These are phyloP conservation scores for Ageneiosus marmoratus DNA, from an alignment of 2,113 vertebrate species.

Conservation along the genomic window DNA sequence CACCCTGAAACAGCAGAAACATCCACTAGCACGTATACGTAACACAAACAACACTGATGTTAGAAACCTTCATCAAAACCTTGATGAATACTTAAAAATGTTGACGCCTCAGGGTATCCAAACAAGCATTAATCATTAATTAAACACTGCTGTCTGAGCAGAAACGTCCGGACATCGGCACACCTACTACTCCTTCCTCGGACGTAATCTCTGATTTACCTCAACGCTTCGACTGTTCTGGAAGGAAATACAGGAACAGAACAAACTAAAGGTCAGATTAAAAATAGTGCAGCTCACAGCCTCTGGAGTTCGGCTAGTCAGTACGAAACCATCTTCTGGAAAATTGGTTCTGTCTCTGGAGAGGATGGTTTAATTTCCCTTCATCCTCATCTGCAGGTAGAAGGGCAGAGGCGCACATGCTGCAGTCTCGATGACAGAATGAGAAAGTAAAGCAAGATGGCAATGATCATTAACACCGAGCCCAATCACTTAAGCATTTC, in stretches of 20 bases:
- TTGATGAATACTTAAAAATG: background rate
- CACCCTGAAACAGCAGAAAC: background rate
- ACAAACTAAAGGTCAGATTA: slow-evolving; percentile 35
- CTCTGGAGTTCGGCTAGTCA: slow-evolving; percentile 22
- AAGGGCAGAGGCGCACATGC: slow-evolving; percentile 14
- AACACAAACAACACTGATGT: slow-evolving; percentile 10
- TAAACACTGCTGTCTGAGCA: background rate
- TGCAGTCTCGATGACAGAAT: background rate
- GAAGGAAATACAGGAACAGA: background rate
- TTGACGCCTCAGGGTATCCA: background rate
- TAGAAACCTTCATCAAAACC: background rate
- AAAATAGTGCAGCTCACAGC: slow-evolving; percentile 18
- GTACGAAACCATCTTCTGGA: slow-evolving; percentile 19
- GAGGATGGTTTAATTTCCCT: slow-evolving; percentile 27
- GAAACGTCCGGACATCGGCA: background rate
- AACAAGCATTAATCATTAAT: slow-evolving; percentile 16
- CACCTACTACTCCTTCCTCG: background rate
- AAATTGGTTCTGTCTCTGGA: slow-evolving; percentile 28
- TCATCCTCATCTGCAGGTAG: slow-evolving; percentile 12
- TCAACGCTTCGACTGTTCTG: background rate
- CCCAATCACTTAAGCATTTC: slow-evolving; percentile 1
- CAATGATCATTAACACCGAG: background rate
- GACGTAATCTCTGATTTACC: slow-evolving; percentile 13
- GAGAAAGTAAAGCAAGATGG: slow-evolving; percentile 18
- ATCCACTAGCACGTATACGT: background rate